Conservation (phyloP, 2,797 vertebrate genomes). For the Gymnoscopelus microlampas region DNA sequence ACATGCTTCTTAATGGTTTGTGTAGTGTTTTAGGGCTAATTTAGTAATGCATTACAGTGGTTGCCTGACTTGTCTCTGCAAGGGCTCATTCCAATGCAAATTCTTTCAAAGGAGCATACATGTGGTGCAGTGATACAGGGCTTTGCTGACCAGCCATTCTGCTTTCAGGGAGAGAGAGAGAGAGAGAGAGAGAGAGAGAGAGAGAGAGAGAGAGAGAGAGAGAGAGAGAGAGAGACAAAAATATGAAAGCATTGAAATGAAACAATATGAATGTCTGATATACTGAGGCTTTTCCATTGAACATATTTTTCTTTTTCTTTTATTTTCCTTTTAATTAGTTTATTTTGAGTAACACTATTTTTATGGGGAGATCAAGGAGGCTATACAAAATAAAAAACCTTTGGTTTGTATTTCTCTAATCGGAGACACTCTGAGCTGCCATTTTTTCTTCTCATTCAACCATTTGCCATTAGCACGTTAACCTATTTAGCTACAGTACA, state of each 20-base stretch:
- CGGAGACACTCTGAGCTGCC: constrained; percentile 70
- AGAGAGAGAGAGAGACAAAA: background rate
- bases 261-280: constrained; percentile 82
- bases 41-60: constrained; percentile 83
- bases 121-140: constrained; percentile 76
- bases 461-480: constrained; percentile 64
- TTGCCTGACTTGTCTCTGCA: constrained; percentile 84
- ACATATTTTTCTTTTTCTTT: constrained; percentile 62
- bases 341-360: constrained; percentile 85
- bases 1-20: constrained; percentile 81
- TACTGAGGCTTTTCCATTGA: constrained; percentile 78
- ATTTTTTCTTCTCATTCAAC: constrained; percentile 60
- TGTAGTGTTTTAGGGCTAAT: constrained; percentile 86
- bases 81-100: constrained; percentile 82
- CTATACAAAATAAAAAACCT: constrained; percentile 78
- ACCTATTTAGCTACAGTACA: constrained; percentile 57
- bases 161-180: constrained; percentile 61
- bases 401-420: constrained; percentile 87
- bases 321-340: constrained; percentile 69
- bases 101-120: constrained; percentile 76
- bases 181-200: constrained; percentile 37
- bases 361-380: constrained; percentile 83
- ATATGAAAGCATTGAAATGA: constrained; percentile 49
- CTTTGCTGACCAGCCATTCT: constrained; percentile 75
- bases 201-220: constrained; percentile 52